Conservation (phyloP, 2,113 vertebrate genomes). For the Gracilinanus agilis region DNA sequence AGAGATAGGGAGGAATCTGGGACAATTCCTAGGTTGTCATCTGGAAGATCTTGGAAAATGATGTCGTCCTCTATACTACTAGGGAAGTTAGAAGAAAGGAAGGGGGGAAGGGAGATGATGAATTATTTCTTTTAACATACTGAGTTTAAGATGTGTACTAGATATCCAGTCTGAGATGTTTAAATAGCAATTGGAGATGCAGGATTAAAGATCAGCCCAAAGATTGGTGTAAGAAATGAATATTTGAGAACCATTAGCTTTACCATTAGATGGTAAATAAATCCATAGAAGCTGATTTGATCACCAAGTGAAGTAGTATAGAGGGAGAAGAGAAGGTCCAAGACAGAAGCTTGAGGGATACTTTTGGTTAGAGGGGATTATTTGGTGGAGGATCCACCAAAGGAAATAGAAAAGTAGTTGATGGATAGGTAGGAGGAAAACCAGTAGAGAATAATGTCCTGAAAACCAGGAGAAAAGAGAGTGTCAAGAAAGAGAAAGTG, state of each 20-base stretch:
- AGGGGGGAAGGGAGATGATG: not conserved
- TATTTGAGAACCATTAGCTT: not conserved
- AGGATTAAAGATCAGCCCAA: not conserved
- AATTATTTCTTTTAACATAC: not conserved
- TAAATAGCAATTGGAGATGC: not conserved
- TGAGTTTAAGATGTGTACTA: not conserved
- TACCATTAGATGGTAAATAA: not conserved
- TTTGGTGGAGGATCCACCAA: not conserved
- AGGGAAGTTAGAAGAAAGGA: not conserved
- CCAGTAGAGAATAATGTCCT: not conserved
- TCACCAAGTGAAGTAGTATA: not conserved
- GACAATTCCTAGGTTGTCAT: not conserved
- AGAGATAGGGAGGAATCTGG: not conserved
- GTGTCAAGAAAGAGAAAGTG: not conserved
- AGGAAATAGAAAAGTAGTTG: not conserved
- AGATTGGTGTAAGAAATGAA: not conserved
- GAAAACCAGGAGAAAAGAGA: not conserved
- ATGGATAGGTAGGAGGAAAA: not conserved
- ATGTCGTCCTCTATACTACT: not conserved
- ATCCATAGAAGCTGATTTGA: not conserved
- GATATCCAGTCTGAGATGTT: no score
- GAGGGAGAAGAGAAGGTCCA: not conserved
- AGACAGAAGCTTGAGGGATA: not conserved
- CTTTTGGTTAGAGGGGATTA: not conserved
- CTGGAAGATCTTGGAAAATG: no score